Evolutionary conservation across 2,888 invertebrate genomes (phyloP).

Genomic region (Opisthograptis luteolata): DNA sequence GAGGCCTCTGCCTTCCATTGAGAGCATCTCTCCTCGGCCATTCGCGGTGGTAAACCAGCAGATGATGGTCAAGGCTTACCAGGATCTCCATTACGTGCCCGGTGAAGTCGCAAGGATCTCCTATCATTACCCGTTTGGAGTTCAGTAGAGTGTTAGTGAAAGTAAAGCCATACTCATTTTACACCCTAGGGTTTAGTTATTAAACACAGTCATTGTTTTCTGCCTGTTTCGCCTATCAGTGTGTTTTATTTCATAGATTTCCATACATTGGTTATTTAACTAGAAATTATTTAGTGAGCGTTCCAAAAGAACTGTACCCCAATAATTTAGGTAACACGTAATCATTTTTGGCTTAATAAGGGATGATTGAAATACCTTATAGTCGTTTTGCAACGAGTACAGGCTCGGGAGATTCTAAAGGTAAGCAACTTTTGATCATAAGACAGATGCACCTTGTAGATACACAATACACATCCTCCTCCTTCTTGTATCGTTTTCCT

Average conservation of each 20-base stretch:
- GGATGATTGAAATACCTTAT: no score
- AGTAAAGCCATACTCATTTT: slow-evolving; percentile 13
- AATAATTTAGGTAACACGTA: no score
- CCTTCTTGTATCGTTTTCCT: no score
- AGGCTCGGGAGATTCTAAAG: no score
- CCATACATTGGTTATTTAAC: no score
- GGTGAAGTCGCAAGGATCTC: slow-evolving; percentile 75
- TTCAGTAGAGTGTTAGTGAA: slow-evolving; percentile 52
- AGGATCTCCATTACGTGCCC: slow-evolving; percentile 75
- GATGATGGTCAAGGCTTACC: slow-evolving; percentile 81
- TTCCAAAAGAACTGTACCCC: no score
- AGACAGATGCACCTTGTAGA: no score
- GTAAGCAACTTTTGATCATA: no score
- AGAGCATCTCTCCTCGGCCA: slow-evolving; percentile 76
- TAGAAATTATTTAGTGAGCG: no score
- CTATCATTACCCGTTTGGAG: slow-evolving; percentile 77
- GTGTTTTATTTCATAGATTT: slow-evolving; percentile 1
- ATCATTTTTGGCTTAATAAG: no score
- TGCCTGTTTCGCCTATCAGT: slow-evolving; percentile 10
- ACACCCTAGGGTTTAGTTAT: slow-evolving; percentile 16
- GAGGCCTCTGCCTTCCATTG: slow-evolving; percentile 76
- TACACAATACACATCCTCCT: no score
- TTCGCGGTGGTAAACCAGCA: slow-evolving; percentile 77
- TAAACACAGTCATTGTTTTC: slow-evolving; percentile 29
- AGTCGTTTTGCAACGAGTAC: no score